Conservation (phyloP, 2,113 vertebrate genomes). For the Abramis brama region DNA sequence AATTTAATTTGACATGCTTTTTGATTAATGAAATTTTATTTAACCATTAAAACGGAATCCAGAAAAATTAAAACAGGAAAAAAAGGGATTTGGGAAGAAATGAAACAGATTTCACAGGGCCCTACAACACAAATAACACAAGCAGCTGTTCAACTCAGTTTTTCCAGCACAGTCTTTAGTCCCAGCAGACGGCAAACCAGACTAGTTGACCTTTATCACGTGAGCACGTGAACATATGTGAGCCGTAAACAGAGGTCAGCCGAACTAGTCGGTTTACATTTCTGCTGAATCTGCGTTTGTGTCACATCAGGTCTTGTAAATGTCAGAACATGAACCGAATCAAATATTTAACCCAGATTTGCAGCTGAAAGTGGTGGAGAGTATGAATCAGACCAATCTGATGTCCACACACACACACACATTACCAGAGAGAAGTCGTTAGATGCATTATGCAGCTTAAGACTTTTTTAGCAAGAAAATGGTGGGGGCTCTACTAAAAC, state of each 20-base stretch:
- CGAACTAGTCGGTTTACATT: neutral
- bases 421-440: neutral
- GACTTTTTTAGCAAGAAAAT: neutral
- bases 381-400: neutral
- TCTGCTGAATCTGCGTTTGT: neutral
- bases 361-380: slow-evolving; percentile 19
- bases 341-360: slow-evolving; percentile 17
- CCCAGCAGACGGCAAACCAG: neutral
- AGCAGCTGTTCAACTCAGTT: neutral
- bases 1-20: too few relatives aligned
- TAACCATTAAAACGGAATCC: too few relatives aligned
- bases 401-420: neutral
- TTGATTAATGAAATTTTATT: too few relatives aligned
- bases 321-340: neutral
- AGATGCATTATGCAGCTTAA: neutral
- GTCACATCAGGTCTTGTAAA: neutral
- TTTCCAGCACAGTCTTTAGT: neutral
- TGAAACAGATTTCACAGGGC: neutral
- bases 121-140: neutral
- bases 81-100: too few relatives aligned
- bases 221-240: neutral
- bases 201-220: neutral
- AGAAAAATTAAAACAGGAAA: neutral
- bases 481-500: neutral
- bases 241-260: neutral